These are phyloP conservation scores for Phania funesta DNA, from an alignment of 2,888 invertebrate genomes.

Conservation along the genomic window DNA sequence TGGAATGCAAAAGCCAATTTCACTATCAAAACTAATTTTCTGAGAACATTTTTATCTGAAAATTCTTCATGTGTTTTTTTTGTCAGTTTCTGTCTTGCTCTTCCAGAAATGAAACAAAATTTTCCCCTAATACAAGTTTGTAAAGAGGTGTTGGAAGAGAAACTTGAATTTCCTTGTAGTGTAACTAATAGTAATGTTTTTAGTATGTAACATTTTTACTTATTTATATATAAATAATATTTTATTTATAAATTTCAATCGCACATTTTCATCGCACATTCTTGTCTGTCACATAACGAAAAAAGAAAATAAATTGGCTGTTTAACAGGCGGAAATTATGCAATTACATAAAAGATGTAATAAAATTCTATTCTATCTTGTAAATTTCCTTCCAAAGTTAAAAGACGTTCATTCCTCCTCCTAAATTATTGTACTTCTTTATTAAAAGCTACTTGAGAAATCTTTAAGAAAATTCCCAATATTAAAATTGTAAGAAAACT, in stretches of 20 bases:
- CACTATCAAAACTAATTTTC: too few relatives aligned
- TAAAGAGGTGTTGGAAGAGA: not conserved
- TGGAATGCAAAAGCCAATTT: too few relatives aligned
- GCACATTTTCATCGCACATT: conserved; percentile 1
- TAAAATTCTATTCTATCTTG: conserved; percentile 63
- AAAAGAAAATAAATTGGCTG: conserved; percentile 56
- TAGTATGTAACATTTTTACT: not conserved
- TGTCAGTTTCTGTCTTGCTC: too few relatives aligned
- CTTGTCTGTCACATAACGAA: conserved; percentile 14
- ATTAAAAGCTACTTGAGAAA: conserved; percentile 15
- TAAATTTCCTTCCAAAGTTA: conserved; percentile 64
- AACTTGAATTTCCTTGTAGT: not conserved
- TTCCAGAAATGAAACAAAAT: too few relatives aligned
- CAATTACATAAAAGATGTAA: conserved; percentile 60
- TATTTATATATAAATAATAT: not conserved
- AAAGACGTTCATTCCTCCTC: conserved; percentile 6
- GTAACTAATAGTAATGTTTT: not conserved
- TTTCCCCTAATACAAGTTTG: too few relatives aligned
- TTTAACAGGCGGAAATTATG: conserved; percentile 68
- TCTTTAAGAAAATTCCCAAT: conserved; percentile 17
- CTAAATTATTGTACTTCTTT: not conserved
- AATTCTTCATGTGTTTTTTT: too few relatives aligned
- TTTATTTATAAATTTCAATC: conserved; percentile 7
- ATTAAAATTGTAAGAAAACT: too few relatives aligned
- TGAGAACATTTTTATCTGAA: too few relatives aligned